A percentile compares a stretch with the other conserved stretches of the same genome.
Conservation (phyloP, 2,797 vertebrate genomes). For the Spinibarbus caldwelli region DNA sequence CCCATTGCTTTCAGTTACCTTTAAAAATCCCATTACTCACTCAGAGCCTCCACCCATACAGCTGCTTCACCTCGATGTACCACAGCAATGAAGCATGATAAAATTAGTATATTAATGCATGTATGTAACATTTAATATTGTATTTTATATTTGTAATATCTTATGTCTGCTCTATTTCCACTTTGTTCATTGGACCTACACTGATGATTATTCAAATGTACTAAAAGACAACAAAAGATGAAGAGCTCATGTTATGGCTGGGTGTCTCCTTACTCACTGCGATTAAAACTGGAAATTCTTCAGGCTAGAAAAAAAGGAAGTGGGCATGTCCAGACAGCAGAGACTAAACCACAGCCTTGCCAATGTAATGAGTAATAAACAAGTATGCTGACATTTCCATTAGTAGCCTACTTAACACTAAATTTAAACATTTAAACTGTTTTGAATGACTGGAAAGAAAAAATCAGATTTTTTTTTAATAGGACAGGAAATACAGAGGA, state of each 20-base stretch:
- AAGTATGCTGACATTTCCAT: not conserved
- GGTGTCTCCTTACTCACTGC: not conserved
- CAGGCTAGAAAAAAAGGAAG: not conserved
- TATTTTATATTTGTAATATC: not conserved
- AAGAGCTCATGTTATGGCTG: not conserved
- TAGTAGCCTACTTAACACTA: not conserved
- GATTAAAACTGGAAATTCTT: not conserved
- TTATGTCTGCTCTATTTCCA: not conserved
- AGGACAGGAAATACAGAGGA: not conserved
- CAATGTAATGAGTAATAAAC: constrained; percentile 6
- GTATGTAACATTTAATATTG: not conserved
- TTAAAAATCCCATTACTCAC: constrained; percentile 43
- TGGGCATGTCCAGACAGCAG: constrained; percentile 1
- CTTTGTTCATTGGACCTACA: not conserved
- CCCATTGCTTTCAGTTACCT: constrained; percentile 36
- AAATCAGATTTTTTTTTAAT: not conserved
- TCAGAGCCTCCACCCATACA: not conserved
- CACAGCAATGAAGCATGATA: not conserved
- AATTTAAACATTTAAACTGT: not conserved
- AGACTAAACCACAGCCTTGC: not conserved
- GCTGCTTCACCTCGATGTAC: not conserved
- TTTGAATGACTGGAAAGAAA: not conserved
- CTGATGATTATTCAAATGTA: not conserved
- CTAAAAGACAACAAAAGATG: not conserved
- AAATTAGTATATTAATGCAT: not conserved